These are phyloP conservation scores for Heliconius eleuchia DNA, from an alignment of 1,140 invertebrate species.

Conservation along the genomic window DNA sequence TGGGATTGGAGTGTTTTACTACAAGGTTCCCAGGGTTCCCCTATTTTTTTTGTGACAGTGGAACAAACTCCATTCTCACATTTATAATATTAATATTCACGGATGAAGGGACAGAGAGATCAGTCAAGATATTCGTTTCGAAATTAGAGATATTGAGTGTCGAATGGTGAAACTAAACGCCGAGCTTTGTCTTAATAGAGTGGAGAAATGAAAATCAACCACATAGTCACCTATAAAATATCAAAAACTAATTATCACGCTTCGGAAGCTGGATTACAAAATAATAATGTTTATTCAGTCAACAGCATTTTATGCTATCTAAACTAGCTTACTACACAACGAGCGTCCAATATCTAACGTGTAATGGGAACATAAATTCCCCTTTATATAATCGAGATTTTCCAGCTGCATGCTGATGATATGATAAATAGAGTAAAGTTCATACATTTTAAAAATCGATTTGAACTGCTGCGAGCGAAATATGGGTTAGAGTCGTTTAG, in stretches of 20 bases:
- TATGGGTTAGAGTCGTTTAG: slow-evolving; percentile 15
- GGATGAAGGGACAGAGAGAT: too few species aligned
- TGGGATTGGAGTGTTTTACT: too few species aligned
- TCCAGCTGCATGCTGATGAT: slow-evolving; percentile 22
- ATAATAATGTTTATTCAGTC: neutral
- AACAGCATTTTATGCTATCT: neutral
- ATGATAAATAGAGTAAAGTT: slow-evolving; percentile 33
- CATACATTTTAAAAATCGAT: slow-evolving; percentile 33
- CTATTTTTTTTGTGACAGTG: too few species aligned
- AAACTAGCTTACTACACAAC: slow-evolving; percentile 12
- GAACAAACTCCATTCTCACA: too few species aligned
- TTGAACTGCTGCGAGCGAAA: slow-evolving; percentile 16
- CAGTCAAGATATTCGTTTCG: too few species aligned
- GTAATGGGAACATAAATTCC: slow-evolving; percentile 24
- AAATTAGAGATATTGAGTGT: too few species aligned
- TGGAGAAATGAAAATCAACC: too few species aligned
- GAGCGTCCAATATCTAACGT: slow-evolving; percentile 22
- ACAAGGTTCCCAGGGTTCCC: too few species aligned
- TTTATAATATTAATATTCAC: too few species aligned
- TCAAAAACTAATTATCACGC: neutral
- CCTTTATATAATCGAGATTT: slow-evolving; percentile 24
- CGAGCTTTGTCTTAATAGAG: too few species aligned
- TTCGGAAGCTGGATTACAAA: neutral
- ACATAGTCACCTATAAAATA: neutral
- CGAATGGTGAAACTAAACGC: too few species aligned